Base-by-base conservation (phyloP, 1,140 invertebrate genomes). In the Halotydeus destructor region DNA sequence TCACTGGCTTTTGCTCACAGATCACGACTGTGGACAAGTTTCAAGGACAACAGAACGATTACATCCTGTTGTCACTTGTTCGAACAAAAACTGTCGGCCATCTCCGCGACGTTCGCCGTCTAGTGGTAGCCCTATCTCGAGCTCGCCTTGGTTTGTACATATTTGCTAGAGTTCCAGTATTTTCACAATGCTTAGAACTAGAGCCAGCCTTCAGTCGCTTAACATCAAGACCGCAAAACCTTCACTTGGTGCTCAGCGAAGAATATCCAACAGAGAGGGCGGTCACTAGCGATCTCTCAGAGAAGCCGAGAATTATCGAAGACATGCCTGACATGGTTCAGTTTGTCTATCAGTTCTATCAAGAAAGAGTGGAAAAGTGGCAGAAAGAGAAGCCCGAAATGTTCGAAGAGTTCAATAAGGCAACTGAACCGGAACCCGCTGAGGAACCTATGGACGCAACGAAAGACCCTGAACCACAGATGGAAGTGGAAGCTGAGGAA, bases 41-140 rank as follows among this genome's bases (percentile, higher is more conserved):
- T 59, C 94, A 99, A 59, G 94, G 94, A 45, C 93, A 98, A 56
- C 94, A 99, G 60, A 99, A 99, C 61, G 93, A 99, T 61, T 94
- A 88, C 54, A 91, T 99, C 40, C 64, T 99, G 3, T 64, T 99
- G 1, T 98, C 91, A 0, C 61, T 99, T 12, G 94, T 99, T 14
- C 70, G 88, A 46, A 98, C 94, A 0, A 77, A 78, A 57, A 80
- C 84, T 12, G 88, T 99, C 25, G 94, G 94, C 41, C 93, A 99
- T 65, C 65, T 98, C 42, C 63, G 93, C 33, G 94, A 99, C 67
- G 82, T 96, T 0, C 68, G 94, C 5, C 78, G 94, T 60, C 68
- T 99, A 21, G 78, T 98, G 28, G 94, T 99, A 8, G 93, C 94
- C 0, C 85, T 97, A 74, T 98, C 93, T 36, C 70, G 94, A 56